Percentiles rank a stretch among this genome's conserved stretches.
Conservation (phyloP, 2,888 invertebrate genomes). For the Xylota segnis region DNA sequence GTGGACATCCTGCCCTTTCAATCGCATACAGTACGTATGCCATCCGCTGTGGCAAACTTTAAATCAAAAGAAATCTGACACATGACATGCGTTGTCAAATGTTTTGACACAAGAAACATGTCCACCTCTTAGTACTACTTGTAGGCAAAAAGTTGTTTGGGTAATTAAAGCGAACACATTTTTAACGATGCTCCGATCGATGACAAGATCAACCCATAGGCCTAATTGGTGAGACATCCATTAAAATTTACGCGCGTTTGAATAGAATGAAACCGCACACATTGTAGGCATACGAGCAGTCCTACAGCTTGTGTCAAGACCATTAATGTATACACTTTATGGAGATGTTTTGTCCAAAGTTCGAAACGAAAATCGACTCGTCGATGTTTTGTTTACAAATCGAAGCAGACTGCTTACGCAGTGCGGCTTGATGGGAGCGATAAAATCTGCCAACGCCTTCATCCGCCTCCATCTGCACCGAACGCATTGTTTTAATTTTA, state of each 20-base stretch:
- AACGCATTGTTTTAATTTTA: conserved; percentile 18
- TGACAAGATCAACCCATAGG: conserved; percentile 17
- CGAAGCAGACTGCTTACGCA: conserved; percentile 6
- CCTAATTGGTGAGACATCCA: conserved; percentile 19
- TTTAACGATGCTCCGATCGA: conserved; percentile 12
- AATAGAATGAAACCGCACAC: conserved; percentile 11
- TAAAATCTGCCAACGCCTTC: conserved; percentile 35
- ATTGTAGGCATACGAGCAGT: not conserved
- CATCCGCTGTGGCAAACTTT: not conserved
- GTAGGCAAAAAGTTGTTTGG: not conserved
- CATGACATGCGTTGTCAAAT: not conserved
- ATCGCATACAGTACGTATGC: not conserved
- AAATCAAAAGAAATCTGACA: not conserved
- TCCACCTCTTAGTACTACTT: not conserved
- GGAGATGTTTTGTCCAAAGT: conserved; percentile 6
- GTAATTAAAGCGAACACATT: conserved; percentile 1
- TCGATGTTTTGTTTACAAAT: conserved; percentile 19
- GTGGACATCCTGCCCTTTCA: not conserved
- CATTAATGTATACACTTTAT: conserved; percentile 23
- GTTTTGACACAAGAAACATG: too few relatives aligned
- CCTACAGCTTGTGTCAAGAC: conserved; percentile 13
- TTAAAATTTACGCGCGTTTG: conserved; percentile 14
- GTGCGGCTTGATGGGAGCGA: conserved; percentile 14
- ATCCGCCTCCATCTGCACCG: conserved; percentile 18
- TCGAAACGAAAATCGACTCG: not conserved